A percentile compares a stretch with the other conserved stretches of the same genome.
These are phyloP conservation scores for Cyrtorhinus lividipennis DNA, from an alignment of 1,140 invertebrate species.

Conservation along the genomic window DNA sequence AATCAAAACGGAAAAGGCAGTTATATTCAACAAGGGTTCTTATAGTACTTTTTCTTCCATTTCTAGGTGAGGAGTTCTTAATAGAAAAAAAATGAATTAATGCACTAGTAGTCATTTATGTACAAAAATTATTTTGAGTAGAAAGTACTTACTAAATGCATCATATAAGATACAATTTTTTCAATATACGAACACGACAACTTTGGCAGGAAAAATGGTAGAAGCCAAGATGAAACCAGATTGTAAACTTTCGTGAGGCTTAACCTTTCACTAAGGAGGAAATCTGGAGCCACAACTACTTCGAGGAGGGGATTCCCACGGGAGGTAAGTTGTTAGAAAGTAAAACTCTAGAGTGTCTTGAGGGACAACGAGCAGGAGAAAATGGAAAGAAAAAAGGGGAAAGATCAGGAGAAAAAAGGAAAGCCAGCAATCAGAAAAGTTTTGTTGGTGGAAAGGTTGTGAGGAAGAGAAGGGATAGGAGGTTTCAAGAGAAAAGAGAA, in stretches of 20 bases:
- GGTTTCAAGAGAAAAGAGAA: neutral
- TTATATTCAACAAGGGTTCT: no score
- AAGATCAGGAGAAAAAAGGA: neutral
- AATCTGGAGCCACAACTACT: neutral
- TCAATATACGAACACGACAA: no score
- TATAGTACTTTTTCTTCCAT: neutral
- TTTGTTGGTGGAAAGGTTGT: neutral
- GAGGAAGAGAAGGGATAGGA: neutral
- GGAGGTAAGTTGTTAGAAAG: neutral
- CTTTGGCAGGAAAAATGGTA: no score
- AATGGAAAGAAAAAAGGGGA: neutral
- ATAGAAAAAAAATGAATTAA: neutral
- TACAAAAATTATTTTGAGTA: no score
- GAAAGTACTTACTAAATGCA: no score
- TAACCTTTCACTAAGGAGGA: neutral
- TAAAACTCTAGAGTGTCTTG: neutral
- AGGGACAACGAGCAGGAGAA: neutral
- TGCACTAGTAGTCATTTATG: no score
- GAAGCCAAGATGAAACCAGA: no score
- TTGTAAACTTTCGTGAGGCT: no score
- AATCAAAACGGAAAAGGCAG: no score
- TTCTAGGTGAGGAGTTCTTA: neutral
- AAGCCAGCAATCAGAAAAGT: constrained; percentile 9
- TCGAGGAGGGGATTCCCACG: neutral
- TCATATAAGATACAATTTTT: no score